phyloP scores from a whole-genome alignment of 2,888 invertebrate species.

The Apodemia hepburni region DNA sequence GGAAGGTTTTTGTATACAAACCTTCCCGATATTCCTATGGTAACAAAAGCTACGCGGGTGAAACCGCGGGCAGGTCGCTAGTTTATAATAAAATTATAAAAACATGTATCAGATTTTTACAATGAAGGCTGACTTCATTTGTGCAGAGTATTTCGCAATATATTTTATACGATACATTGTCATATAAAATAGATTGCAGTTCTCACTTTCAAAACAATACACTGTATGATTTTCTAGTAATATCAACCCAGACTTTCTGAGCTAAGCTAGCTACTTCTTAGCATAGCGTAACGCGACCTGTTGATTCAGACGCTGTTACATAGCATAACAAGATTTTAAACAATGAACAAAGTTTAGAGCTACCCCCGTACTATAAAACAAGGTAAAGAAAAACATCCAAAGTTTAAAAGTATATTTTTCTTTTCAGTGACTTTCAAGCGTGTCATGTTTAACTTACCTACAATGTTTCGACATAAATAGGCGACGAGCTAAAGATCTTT shows the following conservation, averaged over 20 bases:
- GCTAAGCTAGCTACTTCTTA: slow-evolving; percentile 23
- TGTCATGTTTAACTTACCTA: slow-evolving; percentile 12
- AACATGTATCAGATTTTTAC: too few relatives aligned
- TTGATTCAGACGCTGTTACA: slow-evolving; percentile 29
- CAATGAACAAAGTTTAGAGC: slow-evolving; percentile 30
- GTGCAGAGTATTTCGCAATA: too few relatives aligned
- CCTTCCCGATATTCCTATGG: too few relatives aligned
- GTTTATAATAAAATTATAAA: too few relatives aligned
- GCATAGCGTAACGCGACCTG: slow-evolving; percentile 27
- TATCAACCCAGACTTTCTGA: slow-evolving; percentile 24
- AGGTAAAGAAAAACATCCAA: slow-evolving; percentile 18
- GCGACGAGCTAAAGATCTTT: background rate
- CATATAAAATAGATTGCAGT: too few relatives aligned
- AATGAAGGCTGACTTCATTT: too few relatives aligned
- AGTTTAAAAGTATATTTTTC: slow-evolving; percentile 19
- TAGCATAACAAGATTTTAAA: slow-evolving; percentile 28
- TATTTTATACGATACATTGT: too few relatives aligned
- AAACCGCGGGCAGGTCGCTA: too few relatives aligned
- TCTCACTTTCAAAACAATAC: too few relatives aligned
- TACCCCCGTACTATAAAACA: slow-evolving; percentile 17
- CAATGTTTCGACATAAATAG: background rate
- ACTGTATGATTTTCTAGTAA: background rate
- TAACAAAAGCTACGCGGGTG: too few relatives aligned
- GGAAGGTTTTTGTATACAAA: too few relatives aligned
- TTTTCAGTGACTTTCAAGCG: slow-evolving; percentile 14